phyloP scores from a whole-genome alignment of 1,140 invertebrate species.

The Drosophila azteca region DNA sequence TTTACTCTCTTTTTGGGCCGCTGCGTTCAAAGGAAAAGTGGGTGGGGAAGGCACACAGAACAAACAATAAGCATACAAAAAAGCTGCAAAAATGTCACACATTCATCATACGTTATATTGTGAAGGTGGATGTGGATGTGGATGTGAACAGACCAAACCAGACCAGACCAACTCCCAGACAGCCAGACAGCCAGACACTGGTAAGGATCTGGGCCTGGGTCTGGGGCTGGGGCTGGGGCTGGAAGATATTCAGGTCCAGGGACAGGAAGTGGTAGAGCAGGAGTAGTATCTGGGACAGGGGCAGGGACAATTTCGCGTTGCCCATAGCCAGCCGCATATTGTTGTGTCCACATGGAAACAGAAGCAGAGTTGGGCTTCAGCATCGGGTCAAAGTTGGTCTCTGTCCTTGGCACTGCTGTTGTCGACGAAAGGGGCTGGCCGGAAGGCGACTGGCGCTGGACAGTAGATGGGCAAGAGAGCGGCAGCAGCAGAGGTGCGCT shows the following conservation, averaged over 20 bases:
- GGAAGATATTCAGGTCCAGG: too few relatives aligned
- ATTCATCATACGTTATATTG: conserved; percentile 69
- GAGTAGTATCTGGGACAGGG: background rate
- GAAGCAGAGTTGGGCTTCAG: background rate
- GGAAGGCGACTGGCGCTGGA: conserved; percentile 4
- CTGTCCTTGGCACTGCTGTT: too few relatives aligned
- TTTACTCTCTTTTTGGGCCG: conserved; percentile 7
- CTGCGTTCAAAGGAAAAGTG: conserved; percentile 28
- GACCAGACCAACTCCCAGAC: background rate
- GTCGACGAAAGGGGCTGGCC: too few relatives aligned
- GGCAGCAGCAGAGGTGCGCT: conserved; percentile 13
- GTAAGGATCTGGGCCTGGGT: background rate
- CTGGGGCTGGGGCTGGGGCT: too few relatives aligned
- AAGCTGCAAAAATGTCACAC: conserved; percentile 75
- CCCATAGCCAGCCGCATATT: conserved; percentile 24
- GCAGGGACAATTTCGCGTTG: conserved; percentile 5
- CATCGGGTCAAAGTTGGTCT: too few relatives aligned
- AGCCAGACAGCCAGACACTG: background rate
- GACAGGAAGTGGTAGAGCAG: too few relatives aligned
- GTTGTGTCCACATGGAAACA: conserved; percentile 6
- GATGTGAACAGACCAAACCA: background rate
- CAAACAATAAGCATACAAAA: conserved; percentile 77
- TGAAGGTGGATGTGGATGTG: conserved; percentile 21
- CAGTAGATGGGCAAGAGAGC: background rate
- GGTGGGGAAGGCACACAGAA: conserved; percentile 26